Evolutionary conservation across 2,113 vertebrate genomes (phyloP), one percentile per base, ranked within the genome.

Genomic region (Pycnonotus jocosus): DNA sequence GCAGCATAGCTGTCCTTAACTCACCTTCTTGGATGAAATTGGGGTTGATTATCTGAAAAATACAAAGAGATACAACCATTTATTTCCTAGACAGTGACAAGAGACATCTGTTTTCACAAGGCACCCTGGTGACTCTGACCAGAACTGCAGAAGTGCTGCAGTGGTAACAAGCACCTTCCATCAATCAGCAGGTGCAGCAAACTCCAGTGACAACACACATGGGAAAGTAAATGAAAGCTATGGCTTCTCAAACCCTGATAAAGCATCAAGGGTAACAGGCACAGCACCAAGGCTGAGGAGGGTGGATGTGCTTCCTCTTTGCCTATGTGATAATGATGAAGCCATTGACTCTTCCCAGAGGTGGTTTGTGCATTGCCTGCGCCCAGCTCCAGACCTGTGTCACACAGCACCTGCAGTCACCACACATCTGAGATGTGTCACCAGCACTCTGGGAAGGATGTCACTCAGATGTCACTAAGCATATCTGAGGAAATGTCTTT

Each of bases 1-100:
- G 79, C 86, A 68, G 51, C 44, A 62, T 53, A 81, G 70, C 71
- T 87, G 42, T 81, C 85, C 88, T 95, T 74, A 91, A 98, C 98
- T 99, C 97, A 99, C 99, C 99, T 99, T 99, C 98, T 96, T 99
- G 99, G 97, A 99, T 99, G 98, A 99, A 99, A 98, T 99, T 99
- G 76, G 99, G 99, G 97, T 99, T 99, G 97, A 99, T 98, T 96
- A 99, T 98, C 99, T 99, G 98, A 91, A 98, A 98, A 97, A 97
- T 77, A 98, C 70, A 96, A 92, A 97, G 93, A 98, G 94, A 97
- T n/a, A 95, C 76, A 92, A 85, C 85, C 45, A 90, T 96, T 97
- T 89, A 96, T 94, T 97, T 91, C 81, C 64, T 84, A 68, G 48
- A 28, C 33, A 74, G 44, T 54, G 65, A 51, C 45, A 72, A 80